Conservation (phyloP, 1,140 invertebrate genomes). For the Leptestheria dahalacensis region DNA sequence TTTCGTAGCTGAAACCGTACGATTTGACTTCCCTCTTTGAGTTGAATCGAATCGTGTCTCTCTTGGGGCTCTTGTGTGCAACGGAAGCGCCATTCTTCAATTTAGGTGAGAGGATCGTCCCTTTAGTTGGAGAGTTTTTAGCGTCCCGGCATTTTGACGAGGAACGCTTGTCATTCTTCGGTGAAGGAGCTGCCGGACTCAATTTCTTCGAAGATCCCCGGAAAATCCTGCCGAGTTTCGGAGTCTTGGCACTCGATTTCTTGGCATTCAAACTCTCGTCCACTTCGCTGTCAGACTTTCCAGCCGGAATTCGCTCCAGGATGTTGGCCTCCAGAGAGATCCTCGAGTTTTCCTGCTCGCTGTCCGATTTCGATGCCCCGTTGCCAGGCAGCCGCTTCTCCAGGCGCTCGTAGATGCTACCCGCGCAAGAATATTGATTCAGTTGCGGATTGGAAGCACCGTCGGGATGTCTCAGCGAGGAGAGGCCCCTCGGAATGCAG, state of each 20-base stretch:
- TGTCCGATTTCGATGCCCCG: conserved; percentile 43
- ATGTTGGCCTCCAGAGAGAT: conserved; percentile 23
- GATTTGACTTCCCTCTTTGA: conserved; percentile 10
- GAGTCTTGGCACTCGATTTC: conserved; percentile 16
- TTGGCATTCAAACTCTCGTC: neutral
- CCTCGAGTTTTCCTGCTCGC: conserved; percentile 39
- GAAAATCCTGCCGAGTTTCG: conserved; percentile 16
- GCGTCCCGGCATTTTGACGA: neutral
- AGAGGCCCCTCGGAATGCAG: conserved; percentile 31
- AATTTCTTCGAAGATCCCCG: conserved; percentile 18
- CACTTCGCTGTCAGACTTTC: neutral
- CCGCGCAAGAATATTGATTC: neutral
- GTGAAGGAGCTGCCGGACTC: neutral
- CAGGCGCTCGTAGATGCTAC: conserved; percentile 19
- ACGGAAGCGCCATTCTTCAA: neutral
- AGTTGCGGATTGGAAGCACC: conserved; percentile 49
- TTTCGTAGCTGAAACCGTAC: conserved; percentile 15
- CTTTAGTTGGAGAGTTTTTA: conserved; percentile 9
- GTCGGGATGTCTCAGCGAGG: conserved; percentile 65
- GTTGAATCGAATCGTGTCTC: conserved; percentile 7
- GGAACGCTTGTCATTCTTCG: conserved; percentile 5
- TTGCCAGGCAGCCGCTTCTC: conserved; percentile 46
- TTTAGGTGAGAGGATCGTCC: neutral
- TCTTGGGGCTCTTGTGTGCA: conserved; percentile 12
- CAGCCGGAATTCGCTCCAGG: neutral